Percentiles rank a stretch among this genome's conserved stretches.
Evolutionary conservation across 1,140 invertebrate species (phyloP).

Genomic region (Scaptomyza pallida): DNA sequence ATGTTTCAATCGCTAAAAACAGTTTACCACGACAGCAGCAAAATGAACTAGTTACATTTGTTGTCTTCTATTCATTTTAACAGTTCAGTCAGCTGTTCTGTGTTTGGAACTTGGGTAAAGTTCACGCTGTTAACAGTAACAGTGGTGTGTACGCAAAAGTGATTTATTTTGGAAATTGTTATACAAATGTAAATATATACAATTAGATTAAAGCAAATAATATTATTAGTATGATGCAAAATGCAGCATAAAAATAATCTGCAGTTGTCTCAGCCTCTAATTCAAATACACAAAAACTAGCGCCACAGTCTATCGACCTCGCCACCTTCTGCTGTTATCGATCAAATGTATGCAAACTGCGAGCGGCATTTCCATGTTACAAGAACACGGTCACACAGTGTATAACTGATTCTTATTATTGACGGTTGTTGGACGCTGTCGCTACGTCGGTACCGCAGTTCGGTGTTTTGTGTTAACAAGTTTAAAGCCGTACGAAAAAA

Average conservation of each 20-base stretch:
- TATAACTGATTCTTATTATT: constrained; percentile 36
- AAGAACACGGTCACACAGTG: constrained; percentile 25
- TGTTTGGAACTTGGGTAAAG: constrained; percentile 7
- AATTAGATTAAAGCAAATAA: too few relatives aligned
- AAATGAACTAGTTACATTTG: neutral
- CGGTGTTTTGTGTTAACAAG: constrained; percentile 14
- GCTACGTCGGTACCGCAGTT: constrained; percentile 23
- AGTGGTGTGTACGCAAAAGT: neutral
- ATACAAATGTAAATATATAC: too few relatives aligned
- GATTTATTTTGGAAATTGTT: too few relatives aligned
- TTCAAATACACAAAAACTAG: neutral
- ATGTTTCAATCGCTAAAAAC: neutral
- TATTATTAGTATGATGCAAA: too few relatives aligned
- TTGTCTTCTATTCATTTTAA: too few relatives aligned
- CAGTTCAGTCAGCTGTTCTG: constrained; percentile 11
- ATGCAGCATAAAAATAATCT: too few relatives aligned
- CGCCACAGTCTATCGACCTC: constrained; percentile 1
- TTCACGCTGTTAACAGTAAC: constrained; percentile 15
- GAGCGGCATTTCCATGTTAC: neutral
- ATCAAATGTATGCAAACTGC: neutral
- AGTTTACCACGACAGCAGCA: neutral
- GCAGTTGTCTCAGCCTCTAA: too few relatives aligned
- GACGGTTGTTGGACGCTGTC: constrained; percentile 34
- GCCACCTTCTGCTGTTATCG: constrained; percentile 2
- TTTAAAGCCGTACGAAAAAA: constrained; percentile 10